phyloP scores from a whole-genome alignment of 2,113 vertebrate species.

The Dunckerocampus dactyliophorus region DNA sequence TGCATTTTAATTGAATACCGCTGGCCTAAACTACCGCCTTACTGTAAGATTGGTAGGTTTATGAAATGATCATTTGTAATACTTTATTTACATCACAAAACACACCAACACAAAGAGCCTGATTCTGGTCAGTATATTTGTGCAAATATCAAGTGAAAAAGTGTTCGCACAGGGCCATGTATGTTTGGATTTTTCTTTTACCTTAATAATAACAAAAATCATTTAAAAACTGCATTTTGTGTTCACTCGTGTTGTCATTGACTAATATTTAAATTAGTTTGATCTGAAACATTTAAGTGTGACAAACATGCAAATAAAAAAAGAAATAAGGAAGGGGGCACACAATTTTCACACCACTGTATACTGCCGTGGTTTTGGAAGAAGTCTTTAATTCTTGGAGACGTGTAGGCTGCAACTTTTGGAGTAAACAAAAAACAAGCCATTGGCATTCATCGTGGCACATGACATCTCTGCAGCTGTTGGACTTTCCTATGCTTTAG shows the following conservation, averaged over 20 bases:
- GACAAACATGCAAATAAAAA: too few relatives aligned
- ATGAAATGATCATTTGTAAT: not conserved
- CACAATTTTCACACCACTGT: too few relatives aligned
- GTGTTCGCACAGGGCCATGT: too few relatives aligned
- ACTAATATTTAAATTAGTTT: too few relatives aligned
- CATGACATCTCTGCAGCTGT: constrained; percentile 35
- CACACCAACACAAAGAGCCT: not conserved
- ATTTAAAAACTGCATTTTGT: too few relatives aligned
- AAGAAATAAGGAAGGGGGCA: too few relatives aligned
- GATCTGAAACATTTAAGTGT: too few relatives aligned
- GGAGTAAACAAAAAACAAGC: constrained; percentile 12
- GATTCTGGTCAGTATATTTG: not conserved
- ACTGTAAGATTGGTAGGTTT: not conserved
- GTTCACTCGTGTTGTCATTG: too few relatives aligned
- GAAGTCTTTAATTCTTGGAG: constrained; percentile 14
- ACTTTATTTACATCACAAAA: not conserved
- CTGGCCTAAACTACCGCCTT: too few relatives aligned
- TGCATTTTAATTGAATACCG: too few relatives aligned
- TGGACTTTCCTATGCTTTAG: constrained; percentile 36
- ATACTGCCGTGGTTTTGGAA: not conserved
- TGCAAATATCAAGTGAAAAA: not conserved
- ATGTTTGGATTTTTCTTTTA: too few relatives aligned
- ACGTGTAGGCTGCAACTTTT: constrained; percentile 4
- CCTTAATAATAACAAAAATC: too few relatives aligned
- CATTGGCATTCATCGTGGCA: constrained; percentile 9